Evolutionary conservation across 23 tunicate species (phyloP), one percentile per base, ranked within the genome.

Genomic region (Trididemnum clinides): DNA sequence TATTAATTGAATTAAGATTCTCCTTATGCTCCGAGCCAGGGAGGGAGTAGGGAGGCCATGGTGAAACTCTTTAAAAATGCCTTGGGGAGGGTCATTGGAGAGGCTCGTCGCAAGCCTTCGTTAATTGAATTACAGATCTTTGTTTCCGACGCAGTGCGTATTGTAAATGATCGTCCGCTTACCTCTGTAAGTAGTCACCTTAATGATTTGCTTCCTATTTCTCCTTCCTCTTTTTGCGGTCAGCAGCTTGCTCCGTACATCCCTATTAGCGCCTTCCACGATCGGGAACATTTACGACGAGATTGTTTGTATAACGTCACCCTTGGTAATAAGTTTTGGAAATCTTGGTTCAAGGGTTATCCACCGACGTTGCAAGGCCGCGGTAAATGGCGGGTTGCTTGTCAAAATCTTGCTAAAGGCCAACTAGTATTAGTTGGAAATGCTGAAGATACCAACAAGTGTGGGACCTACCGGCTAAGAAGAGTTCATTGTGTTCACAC

Each of bases 31-130:
- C 54, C 57, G 10, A 39, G 57, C 80, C 80, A 73, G 22, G 80
- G 80, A 59, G 66, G 66, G 21, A 59, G 66, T 28, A 10, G 80
- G 80, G 80, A 73, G 22, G 20, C 12, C 27, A 73, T 73, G 80
- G 27, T 73, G 15, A 73, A 73, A 38, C 25, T 37, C 7, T 37
- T 73, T 26, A 73, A 73, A 39, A 38, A 19, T 23, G 54, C 31
- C 10, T 23, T 73, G 25, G 3, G 4, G 20, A 23, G 28, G 29
- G 22, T 73, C 33, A 12, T 73, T 22, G 28, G 10, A 2, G 38
- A 37, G 27, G 22, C 29, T 4, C 31, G 57, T 1, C 80, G 57
- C 6, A 73, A 73, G 31, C 57, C 57, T 20, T 37, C 54, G 2
- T 57, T 36, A 1, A 73, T 73, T 39, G 80, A 73, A 38, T 39